A percentile compares a stretch with the other conserved stretches of the same genome.
phyloP scores from a whole-genome alignment of 2,113 vertebrate genomes.

The Aspiorhynchus laticeps region DNA sequence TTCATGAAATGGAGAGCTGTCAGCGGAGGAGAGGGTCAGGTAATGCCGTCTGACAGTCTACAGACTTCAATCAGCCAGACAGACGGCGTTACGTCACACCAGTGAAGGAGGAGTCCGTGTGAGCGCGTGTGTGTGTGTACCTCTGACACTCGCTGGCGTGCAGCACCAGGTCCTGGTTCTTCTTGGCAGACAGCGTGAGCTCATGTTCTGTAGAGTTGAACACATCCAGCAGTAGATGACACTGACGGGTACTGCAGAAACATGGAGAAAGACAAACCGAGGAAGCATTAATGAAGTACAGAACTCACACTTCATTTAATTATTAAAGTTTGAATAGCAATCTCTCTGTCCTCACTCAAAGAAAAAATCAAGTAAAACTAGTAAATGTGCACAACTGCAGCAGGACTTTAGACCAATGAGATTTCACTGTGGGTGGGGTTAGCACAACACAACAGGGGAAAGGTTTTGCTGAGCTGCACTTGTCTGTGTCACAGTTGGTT shows the following conservation, averaged over 20 bases:
- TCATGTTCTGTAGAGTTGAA: slow-evolving; percentile 95
- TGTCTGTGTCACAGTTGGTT: too few species aligned
- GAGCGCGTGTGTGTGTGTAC: slow-evolving; percentile 65
- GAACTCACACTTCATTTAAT: not conserved
- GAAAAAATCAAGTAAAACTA: not conserved
- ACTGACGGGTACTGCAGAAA: slow-evolving; percentile 86
- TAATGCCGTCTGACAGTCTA: not conserved
- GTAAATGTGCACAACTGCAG: too few species aligned
- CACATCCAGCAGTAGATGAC: slow-evolving; percentile 93
- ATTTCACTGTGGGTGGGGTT: too few species aligned
- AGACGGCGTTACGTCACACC: not conserved
- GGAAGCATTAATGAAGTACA: slow-evolving; percentile 65
- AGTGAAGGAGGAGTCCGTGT: not conserved
- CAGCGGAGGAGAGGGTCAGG: not conserved
- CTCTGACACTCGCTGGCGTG: slow-evolving; percentile 91
- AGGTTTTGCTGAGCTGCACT: too few species aligned
- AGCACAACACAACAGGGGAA: too few species aligned
- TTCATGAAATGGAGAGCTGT: slow-evolving; percentile 20
- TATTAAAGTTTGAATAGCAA: not conserved
- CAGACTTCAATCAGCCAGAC: slow-evolving; percentile 18
- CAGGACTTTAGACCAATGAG: not conserved
- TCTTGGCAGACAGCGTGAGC: slow-evolving; percentile 85
- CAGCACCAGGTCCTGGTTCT: slow-evolving; percentile 87
- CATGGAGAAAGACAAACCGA: slow-evolving; percentile 5
- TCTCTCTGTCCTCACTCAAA: not conserved